A percentile compares a stretch with the other conserved stretches of the same genome.
These are phyloP conservation scores for Paramormyrops kingsleyae DNA, from an alignment of 2,113 vertebrate genomes.

Conservation along the genomic window DNA sequence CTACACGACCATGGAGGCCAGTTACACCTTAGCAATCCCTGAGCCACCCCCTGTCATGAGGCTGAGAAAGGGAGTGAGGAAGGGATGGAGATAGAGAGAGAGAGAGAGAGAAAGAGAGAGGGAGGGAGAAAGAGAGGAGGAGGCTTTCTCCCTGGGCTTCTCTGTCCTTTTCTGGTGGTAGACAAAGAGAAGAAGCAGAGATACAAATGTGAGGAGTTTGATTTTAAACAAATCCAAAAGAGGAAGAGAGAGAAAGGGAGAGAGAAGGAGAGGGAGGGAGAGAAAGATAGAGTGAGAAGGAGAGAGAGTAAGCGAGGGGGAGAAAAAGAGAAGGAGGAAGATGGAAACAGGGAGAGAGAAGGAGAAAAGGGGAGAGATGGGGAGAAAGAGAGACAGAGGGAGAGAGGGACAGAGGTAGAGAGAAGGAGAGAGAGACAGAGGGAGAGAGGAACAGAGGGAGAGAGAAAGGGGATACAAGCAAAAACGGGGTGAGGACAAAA, in stretches of 20 bases:
- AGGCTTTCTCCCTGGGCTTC: neutral
- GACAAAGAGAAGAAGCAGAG: neutral
- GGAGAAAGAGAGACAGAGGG: conserved; percentile 11
- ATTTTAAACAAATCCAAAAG: conserved; percentile 9
- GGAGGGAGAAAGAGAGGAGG: conserved; percentile 32
- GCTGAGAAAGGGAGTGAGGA: conserved; percentile 12
- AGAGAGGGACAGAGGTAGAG: conserved; percentile 21
- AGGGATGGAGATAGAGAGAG: neutral
- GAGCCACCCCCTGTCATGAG: conserved; percentile 10
- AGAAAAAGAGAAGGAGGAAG: conserved; percentile 28
- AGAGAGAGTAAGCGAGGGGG: conserved; percentile 21
- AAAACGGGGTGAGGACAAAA: conserved; percentile 21
- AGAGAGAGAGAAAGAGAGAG: conserved; percentile 35
- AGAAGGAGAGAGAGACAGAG: neutral
- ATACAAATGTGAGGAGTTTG: neutral
- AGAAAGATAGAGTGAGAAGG: conserved; percentile 22
- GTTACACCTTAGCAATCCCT: neutral
- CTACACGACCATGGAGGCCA: conserved; percentile 8
- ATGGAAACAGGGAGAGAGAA: conserved; percentile 26
- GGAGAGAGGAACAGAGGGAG: conserved; percentile 22
- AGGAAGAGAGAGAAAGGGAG: conserved; percentile 26
- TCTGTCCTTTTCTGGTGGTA: neutral
- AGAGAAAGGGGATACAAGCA: conserved; percentile 28
- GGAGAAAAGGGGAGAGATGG: neutral
- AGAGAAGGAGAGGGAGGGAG: conserved; percentile 23